Evolutionary conservation across 2,888 invertebrate genomes (phyloP).

Genomic region (Acanthoscelides obtectus): DNA sequence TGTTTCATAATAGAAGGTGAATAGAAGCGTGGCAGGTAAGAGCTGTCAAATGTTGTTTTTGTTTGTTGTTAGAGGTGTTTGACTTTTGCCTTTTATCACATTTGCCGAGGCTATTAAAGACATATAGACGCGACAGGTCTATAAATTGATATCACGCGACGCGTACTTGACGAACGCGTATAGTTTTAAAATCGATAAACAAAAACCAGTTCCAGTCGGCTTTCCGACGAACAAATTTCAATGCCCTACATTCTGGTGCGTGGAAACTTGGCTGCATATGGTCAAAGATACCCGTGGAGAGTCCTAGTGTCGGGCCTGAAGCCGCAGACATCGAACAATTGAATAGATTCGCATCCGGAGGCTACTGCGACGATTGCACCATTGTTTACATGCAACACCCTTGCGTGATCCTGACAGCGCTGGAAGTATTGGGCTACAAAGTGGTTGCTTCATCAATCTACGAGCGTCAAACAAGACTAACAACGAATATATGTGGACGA

Average conservation of each 20-base stretch:
- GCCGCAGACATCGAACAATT: slow-evolving; percentile 78
- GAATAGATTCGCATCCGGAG: slow-evolving; percentile 77
- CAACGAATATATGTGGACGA: slow-evolving; percentile 91
- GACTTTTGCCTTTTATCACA: background rate
- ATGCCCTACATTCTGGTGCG: slow-evolving; percentile 91
- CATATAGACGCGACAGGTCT: background rate
- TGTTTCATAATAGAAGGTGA: no score
- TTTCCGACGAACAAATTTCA: slow-evolving; percentile 19
- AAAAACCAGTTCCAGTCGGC: background rate
- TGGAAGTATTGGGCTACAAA: slow-evolving; percentile 84
- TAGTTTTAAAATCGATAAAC: background rate
- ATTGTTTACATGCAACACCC: slow-evolving; percentile 85
- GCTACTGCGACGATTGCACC: slow-evolving; percentile 79
- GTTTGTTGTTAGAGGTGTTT: background rate
- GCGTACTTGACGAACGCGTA: background rate
- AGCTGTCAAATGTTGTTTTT: background rate
- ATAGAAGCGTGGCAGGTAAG: background rate
- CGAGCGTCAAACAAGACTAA: slow-evolving; percentile 82
- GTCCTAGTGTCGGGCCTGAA: slow-evolving; percentile 82
- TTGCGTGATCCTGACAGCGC: slow-evolving; percentile 78
- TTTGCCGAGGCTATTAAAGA: background rate
- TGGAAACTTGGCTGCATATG: slow-evolving; percentile 82
- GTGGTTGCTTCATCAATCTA: slow-evolving; percentile 83
- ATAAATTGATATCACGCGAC: background rate
- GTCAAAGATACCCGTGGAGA: slow-evolving; percentile 82